Evolutionary conservation across 2,888 invertebrate species (phyloP).

Genomic region (Xanthorhoe designata): DNA sequence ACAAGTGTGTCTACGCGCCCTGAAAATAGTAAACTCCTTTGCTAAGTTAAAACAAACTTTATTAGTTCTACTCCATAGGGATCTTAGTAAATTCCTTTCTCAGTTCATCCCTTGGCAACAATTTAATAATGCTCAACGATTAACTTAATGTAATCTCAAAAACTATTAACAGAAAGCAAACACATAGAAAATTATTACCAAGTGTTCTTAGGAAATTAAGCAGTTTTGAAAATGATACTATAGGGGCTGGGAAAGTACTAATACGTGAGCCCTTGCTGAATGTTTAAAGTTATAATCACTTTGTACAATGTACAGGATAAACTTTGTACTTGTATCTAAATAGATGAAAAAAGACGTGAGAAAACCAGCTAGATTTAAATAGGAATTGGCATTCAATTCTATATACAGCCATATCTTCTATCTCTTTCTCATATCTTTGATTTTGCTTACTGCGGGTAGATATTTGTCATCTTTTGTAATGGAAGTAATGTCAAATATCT

Average conservation of each 20-base stretch:
- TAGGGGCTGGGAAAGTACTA: background rate
- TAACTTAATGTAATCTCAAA: background rate
- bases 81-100: no score
- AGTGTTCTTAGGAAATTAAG: slow-evolving; percentile 1
- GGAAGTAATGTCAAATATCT: no score
- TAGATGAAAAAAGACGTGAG: background rate
- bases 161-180: slow-evolving; percentile 1
- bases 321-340: background rate
- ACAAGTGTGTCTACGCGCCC: no score
- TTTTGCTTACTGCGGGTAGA: no score
- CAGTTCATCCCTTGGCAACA: background rate
- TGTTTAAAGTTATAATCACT: background rate
- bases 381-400: no score
- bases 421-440: no score
- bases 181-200: background rate
- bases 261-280: background rate
- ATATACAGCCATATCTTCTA: no score
- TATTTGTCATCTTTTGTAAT: no score
- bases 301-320: background rate
- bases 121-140: background rate
- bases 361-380: no score
- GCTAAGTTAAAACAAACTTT: no score
- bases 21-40: no score
- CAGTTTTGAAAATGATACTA: background rate
- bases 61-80: no score